These are phyloP conservation scores for Gambusia affinis DNA, from an alignment of 2,113 vertebrate species.

Conservation along the genomic window DNA sequence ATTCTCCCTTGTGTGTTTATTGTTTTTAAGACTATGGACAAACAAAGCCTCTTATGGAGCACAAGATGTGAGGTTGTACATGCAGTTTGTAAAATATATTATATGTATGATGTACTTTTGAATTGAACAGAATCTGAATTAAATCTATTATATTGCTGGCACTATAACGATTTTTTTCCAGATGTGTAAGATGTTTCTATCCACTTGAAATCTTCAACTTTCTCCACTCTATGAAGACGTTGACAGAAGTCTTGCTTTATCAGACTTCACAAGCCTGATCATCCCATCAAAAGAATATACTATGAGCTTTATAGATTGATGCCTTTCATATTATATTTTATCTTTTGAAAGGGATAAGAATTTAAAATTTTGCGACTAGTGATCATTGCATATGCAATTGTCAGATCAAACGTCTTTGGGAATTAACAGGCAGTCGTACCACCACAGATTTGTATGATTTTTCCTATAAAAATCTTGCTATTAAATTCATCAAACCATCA, in stretches of 20 bases:
- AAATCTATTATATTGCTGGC: not conserved
- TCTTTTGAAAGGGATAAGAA: not conserved
- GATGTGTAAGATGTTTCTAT: too few species aligned
- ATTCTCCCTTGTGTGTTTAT: too few species aligned
- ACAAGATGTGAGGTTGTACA: too few species aligned
- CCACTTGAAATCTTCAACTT: not conserved
- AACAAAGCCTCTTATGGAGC: too few species aligned
- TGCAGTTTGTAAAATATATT: too few species aligned
- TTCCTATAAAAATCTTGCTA: not conserved
- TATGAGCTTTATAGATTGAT: not conserved
- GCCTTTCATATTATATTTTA: not conserved
- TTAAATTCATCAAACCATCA: not conserved
- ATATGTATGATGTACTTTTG: too few species aligned
- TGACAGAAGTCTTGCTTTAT: not conserved
- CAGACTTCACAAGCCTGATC: too few species aligned
- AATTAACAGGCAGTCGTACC: too few species aligned
- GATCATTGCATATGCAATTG: not conserved
- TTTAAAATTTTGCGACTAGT: not conserved
- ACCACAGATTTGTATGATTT: not conserved
- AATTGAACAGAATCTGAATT: not conserved
- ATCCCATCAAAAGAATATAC: not conserved
- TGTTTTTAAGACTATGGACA: too few species aligned
- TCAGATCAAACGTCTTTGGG: not conserved
- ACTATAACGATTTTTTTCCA: not conserved
- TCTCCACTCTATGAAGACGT: not conserved